Percentiles rank a stretch among this genome's conserved stretches.
Conservation (phyloP, 2,113 vertebrate species). For the Daphoenositta chrysoptera region DNA sequence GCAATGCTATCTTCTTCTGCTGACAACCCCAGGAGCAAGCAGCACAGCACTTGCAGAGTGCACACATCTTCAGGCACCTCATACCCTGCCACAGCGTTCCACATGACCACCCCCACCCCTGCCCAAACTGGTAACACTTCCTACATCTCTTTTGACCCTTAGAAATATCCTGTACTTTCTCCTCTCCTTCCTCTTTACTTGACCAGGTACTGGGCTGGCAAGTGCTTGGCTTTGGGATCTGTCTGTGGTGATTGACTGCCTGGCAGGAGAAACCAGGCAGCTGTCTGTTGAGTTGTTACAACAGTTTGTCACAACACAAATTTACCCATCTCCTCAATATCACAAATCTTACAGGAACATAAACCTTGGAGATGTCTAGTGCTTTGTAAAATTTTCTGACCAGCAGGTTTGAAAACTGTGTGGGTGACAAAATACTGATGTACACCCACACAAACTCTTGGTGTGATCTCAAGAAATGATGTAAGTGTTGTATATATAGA, state of each 20-base stretch:
- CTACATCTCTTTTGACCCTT: not conserved
- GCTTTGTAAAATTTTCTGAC: slow-evolving; percentile 16
- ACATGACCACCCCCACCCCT: fast-evolving
- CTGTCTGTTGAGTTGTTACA: not conserved
- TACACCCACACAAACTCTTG: slow-evolving; percentile 20
- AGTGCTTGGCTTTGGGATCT: not conserved
- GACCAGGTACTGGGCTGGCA: not conserved
- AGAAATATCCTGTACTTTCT: not conserved
- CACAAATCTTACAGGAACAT: not conserved
- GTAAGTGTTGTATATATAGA: not conserved
- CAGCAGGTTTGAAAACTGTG: not conserved
- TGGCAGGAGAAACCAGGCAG: not conserved
- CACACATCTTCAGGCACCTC: not conserved
- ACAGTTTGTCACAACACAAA: not conserved
- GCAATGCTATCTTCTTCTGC: not conserved
- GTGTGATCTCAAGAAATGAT: slow-evolving; percentile 5
- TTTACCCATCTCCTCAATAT: not conserved
- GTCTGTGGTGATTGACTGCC: not conserved
- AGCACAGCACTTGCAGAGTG: not conserved
- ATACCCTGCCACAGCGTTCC: not conserved
- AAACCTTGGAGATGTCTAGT: not conserved
- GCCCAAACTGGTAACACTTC: not conserved
- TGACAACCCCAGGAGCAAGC: not conserved
- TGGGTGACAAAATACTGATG: slow-evolving; percentile 11
- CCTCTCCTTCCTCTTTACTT: not conserved